Evolutionary conservation across 2,797 vertebrate genomes (phyloP).

Genomic region (Poecilia picta): DNA sequence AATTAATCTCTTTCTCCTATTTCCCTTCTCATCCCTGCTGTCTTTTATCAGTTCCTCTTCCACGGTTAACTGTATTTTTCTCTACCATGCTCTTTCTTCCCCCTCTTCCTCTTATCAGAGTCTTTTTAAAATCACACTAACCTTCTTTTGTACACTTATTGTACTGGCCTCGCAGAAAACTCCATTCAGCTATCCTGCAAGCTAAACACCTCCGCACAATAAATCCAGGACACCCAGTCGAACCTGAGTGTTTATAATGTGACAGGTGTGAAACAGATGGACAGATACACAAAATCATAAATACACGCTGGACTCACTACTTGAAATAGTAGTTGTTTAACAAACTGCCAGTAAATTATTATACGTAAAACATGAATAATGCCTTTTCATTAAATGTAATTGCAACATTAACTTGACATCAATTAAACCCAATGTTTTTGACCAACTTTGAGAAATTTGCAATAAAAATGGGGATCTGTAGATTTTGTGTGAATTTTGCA

Average conservation of each 20-base stretch:
- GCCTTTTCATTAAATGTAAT: neutral
- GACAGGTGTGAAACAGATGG: neutral
- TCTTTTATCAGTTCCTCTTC: slow-evolving; percentile 23
- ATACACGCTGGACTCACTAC: neutral
- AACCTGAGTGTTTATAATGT: neutral
- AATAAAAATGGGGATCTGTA: too few species aligned
- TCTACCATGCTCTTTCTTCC: neutral
- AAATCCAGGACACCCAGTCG: neutral
- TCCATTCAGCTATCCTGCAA: neutral
- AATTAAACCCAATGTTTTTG: too few species aligned
- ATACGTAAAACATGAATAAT: neutral
- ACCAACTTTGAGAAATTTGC: too few species aligned
- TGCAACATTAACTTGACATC: neutral
- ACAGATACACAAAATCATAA: neutral
- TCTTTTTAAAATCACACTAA: slow-evolving; percentile 36
- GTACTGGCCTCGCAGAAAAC: neutral
- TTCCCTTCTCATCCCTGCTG: slow-evolving; percentile 49
- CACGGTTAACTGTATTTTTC: slow-evolving; percentile 13
- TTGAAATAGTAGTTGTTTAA: neutral
- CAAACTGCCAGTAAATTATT: neutral
- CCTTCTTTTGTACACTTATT: slow-evolving; percentile 19
- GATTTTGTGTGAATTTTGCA: too few species aligned
- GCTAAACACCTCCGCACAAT: slow-evolving; percentile 3
- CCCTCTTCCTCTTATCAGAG: slow-evolving; percentile 24
- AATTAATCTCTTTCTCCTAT: slow-evolving; percentile 66